A percentile compares a stretch with the other conserved stretches of the same genome.
phyloP scores from a whole-genome alignment of 2,113 vertebrate species.

The Herpetotheres cachinnans region DNA sequence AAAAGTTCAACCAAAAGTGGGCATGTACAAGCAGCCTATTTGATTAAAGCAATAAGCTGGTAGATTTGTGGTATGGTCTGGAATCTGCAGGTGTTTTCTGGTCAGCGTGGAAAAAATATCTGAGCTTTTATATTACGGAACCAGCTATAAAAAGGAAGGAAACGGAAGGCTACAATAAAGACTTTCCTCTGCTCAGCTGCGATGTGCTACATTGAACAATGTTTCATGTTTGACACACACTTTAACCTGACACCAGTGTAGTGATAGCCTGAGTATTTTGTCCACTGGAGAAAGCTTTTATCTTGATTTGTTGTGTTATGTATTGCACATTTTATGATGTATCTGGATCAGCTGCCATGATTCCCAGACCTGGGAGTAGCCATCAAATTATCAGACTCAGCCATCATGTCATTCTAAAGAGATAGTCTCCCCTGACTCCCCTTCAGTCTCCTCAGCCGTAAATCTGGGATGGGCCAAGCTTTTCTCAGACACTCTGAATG shows the following conservation, averaged over 20 bases:
- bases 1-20: fast-evolving
- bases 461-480: background rate
- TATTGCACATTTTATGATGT: slow-evolving; percentile 38
- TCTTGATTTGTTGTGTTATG: slow-evolving; percentile 54
- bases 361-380: slow-evolving; percentile 35
- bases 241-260: slow-evolving; percentile 28
- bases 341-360: slow-evolving; percentile 33
- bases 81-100: background rate
- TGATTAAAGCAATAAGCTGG: background rate
- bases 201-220: background rate
- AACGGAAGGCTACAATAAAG: background rate
- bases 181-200: background rate
- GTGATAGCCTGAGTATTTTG: slow-evolving; percentile 28
- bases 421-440: slow-evolving; percentile 19
- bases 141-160: background rate
- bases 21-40: background rate
- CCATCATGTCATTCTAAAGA: slow-evolving; percentile 36
- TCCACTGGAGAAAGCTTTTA: slow-evolving; percentile 49
- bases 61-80: background rate
- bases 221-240: slow-evolving; percentile 39
- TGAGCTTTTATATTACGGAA: background rate
- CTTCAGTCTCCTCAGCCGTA: background rate
- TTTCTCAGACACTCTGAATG: background rate
- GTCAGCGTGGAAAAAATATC: background rate
- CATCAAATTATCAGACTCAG: slow-evolving; percentile 46